Evolutionary conservation across 2,113 vertebrate species (phyloP), one percentile per base, ranked within the genome.

Genomic region (Orientallactaga bullata): DNA sequence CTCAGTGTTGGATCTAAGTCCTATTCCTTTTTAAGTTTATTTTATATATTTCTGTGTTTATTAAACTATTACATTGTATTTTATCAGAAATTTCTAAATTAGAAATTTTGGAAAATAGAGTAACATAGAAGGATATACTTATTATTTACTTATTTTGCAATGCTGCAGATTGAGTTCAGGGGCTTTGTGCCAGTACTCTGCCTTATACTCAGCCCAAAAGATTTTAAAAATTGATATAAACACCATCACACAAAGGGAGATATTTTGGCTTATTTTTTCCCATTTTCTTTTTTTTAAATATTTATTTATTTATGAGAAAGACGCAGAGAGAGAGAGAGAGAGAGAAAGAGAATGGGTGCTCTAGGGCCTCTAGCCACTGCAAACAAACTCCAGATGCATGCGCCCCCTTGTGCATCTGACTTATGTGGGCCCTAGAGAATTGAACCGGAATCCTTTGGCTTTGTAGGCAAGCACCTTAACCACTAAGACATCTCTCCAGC

Each of bases 21-120:
- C 18, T 26, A 39, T 2, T 76, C 23, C 76, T 95, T 88, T 82
- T 12, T 18, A 92, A 51, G 18, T 39, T 86, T 60, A 72, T 61
- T 90, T 93, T 83, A 17, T 94, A 26, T 85, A 79, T 79, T 92
- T 89, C 85, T 94, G 76, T 80, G 18, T 85, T 85, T 93, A 86
- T 90, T 86, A 90, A 93, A 84, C 24, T 89, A 72, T 89, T 86
- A 20, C 12, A 84, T 30, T 85, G 16, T 83, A 28, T 93, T 20
- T 76, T 26, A 95, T 86, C 60, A 35, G 39, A 16, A 68, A n/a
- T 58, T 55, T 55, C 76, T 55, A 78, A 90, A 63, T 81, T 8
- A 16, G 35, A 5, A 81, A 63, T 39, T 26, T 3, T 93, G 68
- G 66, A 85, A 94, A 97, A 69, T 69, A 89, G 65, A 71, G 61